phyloP scores from a whole-genome alignment of 2,113 vertebrate genomes.

The Mugil cephalus region DNA sequence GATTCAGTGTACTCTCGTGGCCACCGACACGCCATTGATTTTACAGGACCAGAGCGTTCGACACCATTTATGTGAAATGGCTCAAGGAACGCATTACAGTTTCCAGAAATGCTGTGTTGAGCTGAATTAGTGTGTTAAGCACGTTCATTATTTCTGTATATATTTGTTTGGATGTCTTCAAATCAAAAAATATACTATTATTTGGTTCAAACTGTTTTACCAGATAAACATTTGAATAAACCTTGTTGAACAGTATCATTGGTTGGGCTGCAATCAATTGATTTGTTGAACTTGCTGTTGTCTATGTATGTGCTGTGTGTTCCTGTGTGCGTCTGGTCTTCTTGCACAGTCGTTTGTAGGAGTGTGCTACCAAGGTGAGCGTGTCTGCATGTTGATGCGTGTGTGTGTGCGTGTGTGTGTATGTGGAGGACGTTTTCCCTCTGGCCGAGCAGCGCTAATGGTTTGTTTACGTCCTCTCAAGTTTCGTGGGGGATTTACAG shows the following conservation, averaged over 20 bases:
- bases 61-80: no score
- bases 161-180: no score
- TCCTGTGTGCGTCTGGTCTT: not conserved
- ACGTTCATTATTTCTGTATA: no score
- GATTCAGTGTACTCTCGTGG: conserved; percentile 4
- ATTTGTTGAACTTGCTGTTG: not conserved
- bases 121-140: no score
- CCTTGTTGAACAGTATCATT: no score
- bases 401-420: conserved; percentile 1
- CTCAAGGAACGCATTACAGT: no score
- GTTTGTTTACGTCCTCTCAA: conserved; percentile 70
- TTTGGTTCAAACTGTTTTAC: no score
- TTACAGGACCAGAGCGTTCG: no score
- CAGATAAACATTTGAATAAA: no score
- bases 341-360: not conserved
- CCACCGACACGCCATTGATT: not conserved
- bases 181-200: no score
- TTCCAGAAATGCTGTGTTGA: no score
- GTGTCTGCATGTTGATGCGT: conserved; percentile 14
- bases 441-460: conserved; percentile 39
- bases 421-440: conserved; percentile 10
- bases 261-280: no score
- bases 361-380: conserved; percentile 15
- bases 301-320: not conserved
- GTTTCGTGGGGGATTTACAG: conserved; percentile 71